phyloP scores from a whole-genome alignment of 2,888 invertebrate species.

The Drosophila mimica region DNA sequence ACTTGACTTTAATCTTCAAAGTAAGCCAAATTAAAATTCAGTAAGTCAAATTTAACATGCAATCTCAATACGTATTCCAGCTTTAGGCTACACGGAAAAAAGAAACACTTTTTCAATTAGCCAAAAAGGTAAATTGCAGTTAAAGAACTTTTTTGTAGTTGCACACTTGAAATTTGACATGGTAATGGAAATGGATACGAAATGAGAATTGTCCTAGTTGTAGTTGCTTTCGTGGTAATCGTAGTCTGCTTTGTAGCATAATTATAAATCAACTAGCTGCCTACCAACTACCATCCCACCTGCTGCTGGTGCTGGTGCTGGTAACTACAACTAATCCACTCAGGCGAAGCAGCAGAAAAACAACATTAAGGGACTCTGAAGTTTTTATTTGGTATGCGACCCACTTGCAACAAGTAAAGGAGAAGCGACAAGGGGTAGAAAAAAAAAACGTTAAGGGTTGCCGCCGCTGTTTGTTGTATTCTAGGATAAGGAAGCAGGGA shows the following conservation, averaged over 20 bases:
- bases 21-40: not conserved
- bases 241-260: conserved; percentile 38
- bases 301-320: conserved; percentile 2
- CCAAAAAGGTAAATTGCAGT: conserved; percentile 24
- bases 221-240: conserved; percentile 23
- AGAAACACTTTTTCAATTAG: conserved; percentile 45
- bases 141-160: conserved; percentile 18
- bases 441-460: conserved; percentile 46
- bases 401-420: conserved; percentile 73
- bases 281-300: conserved; percentile 37
- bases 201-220: conserved; percentile 19
- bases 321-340: conserved; percentile 69
- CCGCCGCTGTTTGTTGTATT: not conserved
- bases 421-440: conserved; percentile 32
- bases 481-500: conserved; percentile 1
- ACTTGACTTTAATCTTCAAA: not conserved
- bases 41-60: conserved; percentile 8
- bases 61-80: not conserved
- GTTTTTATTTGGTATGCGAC: conserved; percentile 58
- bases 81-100: not conserved
- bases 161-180: conserved; percentile 42
- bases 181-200: conserved; percentile 17
- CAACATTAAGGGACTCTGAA: conserved; percentile 57
- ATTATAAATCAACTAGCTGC: conserved; percentile 77
- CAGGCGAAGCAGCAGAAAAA: conserved; percentile 55